Percentiles rank a stretch among this genome's conserved stretches.
These are phyloP conservation scores for Ibycter americanus DNA, from an alignment of 2,797 vertebrate genomes.

Conservation along the genomic window DNA sequence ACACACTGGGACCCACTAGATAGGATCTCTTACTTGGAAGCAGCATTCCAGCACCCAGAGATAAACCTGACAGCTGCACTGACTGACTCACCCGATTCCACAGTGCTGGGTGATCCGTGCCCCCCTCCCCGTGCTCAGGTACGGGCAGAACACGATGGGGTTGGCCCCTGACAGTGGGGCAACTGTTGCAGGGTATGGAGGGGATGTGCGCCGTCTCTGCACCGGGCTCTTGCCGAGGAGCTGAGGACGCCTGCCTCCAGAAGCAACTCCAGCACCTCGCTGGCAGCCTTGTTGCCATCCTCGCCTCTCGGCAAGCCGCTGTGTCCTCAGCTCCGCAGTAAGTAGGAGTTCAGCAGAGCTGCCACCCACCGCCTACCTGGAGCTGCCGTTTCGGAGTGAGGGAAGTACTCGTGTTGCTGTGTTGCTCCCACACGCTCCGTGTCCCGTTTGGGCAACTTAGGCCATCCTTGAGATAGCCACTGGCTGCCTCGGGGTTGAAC, in stretches of 20 bases:
- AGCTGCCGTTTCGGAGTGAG: background rate
- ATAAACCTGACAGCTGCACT: background rate
- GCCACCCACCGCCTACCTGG: background rate
- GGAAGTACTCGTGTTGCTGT: background rate
- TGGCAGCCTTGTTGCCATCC: background rate
- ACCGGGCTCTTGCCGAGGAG: background rate
- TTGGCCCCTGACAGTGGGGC: no score
- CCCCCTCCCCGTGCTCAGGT: background rate
- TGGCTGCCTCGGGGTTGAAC: background rate
- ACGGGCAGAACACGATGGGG: background rate
- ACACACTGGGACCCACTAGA: conserved; percentile 26
- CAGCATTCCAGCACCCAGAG: conserved; percentile 19
- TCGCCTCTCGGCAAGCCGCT: background rate
- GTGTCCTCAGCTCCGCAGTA: background rate
- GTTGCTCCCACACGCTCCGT: accelerated
- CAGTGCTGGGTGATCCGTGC: background rate
- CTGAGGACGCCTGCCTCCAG: accelerated
- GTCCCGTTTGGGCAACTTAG: background rate
- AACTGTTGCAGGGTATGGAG: background rate
- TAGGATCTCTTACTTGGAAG: conserved; percentile 59
- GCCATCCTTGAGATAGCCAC: background rate
- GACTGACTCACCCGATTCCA: conserved; percentile 21
- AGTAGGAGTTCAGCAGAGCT: background rate
- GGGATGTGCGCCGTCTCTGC: background rate
- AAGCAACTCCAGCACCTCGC: background rate